Base-by-base conservation (phyloP, 2,797 vertebrate species). In the Dryobates pubescens region DNA sequence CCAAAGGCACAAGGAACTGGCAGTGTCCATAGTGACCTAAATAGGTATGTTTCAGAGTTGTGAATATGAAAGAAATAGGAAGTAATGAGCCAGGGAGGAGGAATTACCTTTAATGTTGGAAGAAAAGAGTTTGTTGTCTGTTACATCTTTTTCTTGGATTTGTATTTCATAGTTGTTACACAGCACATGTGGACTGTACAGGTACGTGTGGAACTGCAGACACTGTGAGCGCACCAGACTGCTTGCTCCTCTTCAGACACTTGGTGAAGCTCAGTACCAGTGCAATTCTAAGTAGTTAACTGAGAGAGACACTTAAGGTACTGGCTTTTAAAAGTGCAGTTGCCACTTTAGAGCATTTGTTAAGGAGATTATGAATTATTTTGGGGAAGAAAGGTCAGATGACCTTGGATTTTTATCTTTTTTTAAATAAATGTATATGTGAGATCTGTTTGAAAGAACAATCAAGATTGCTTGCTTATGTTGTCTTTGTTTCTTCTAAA, bases 401-500 rank as follows among this genome's bases (percentile, higher is more conserved):
- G 38, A 74, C 45, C 32, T 81, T 75, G 6, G 10, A 53, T 3
- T 57, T 79, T 53, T 38, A 38, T 38, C 38, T 76, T 10, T 43
- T 73, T 38, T 78, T 61, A 72, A 74, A 45, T 65, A 11, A n/a
- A 63, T 65, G 8, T 13, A 2, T 51, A 9, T 54, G 2, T 22
- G 36, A 79, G 16, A 32, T 51, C 10, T 89, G 13, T 63, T 81
- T 7, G 54, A 57, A 58, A 4, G 1, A 47, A 65, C 72, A 82
- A 59, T 9, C 6, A 3, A 3, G 17, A 47, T 47, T 56, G 41
- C 38, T 94, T 78, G 7, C 38, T 89, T 92, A 10, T 57, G 34
- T 54, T 82, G 95, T 77, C 29, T 90, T 86, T 91, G 9, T 91
- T 91, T 85, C 43, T 93, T 95, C 96, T 86, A 74, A 95, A 96